These are phyloP conservation scores for Neoascia interrupta DNA, from an alignment of 2,888 invertebrate genomes.

Conservation along the genomic window DNA sequence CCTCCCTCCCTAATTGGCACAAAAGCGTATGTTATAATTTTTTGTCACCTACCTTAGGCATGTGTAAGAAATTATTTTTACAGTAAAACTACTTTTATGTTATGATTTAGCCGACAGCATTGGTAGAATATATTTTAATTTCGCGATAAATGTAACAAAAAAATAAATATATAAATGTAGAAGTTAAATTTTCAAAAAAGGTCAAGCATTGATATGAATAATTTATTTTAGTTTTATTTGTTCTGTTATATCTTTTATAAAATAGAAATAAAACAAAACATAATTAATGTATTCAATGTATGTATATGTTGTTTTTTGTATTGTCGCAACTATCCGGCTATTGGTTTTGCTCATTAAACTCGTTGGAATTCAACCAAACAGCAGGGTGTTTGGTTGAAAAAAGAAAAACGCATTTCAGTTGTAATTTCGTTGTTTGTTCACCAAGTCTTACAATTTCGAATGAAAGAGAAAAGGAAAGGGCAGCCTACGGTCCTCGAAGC, in stretches of 20 bases:
- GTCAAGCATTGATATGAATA: slow-evolving; percentile 56
- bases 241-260: slow-evolving; percentile 67
- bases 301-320: not conserved
- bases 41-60: slow-evolving; percentile 21
- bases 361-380: too few relatives aligned
- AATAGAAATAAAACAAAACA: slow-evolving; percentile 67
- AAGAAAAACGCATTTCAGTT: too few relatives aligned
- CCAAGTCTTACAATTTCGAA: too few relatives aligned
- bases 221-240: slow-evolving; percentile 68
- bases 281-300: slow-evolving; percentile 69
- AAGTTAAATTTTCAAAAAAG: slow-evolving; percentile 37
- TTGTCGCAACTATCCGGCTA: too few relatives aligned
- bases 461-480: too few relatives aligned
- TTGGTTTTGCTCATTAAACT: too few relatives aligned
- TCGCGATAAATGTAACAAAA: slow-evolving; percentile 51
- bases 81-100: slow-evolving; percentile 34
- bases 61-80: slow-evolving; percentile 23
- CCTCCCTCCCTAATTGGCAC: slow-evolving; percentile 34
- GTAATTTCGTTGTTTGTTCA: too few relatives aligned
- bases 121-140: slow-evolving; percentile 29
- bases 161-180: slow-evolving; percentile 27
- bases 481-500: too few relatives aligned
- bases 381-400: too few relatives aligned
- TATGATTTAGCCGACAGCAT: slow-evolving; percentile 44
- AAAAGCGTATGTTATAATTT: slow-evolving; percentile 32